These are phyloP conservation scores for Diloba caeruleocephala DNA, from an alignment of 2,888 invertebrate genomes.

Conservation along the genomic window DNA sequence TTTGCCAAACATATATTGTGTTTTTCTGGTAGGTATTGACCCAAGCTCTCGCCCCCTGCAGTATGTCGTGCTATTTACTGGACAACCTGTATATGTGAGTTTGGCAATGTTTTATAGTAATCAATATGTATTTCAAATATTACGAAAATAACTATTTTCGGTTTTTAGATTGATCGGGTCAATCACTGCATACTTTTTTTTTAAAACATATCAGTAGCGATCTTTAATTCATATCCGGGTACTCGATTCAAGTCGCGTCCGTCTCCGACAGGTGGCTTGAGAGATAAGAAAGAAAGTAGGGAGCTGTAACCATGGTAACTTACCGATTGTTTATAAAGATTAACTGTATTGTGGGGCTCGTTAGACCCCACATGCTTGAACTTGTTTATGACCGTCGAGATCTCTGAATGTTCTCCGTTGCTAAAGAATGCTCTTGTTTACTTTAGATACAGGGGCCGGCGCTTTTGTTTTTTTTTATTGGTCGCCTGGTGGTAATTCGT, in stretches of 20 bases:
- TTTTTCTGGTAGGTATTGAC: no score
- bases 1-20: no score
- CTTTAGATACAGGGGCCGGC: background rate
- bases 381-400: slow-evolving; percentile 37
- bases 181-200: slow-evolving; percentile 29
- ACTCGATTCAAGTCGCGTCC: slow-evolving; percentile 52
- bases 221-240: slow-evolving; percentile 48
- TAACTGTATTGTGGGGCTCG: slow-evolving; percentile 51
- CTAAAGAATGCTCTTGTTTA: slow-evolving; percentile 21
- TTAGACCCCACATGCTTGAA: slow-evolving; percentile 33
- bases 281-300: slow-evolving; percentile 64
- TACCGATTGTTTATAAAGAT: slow-evolving; percentile 66
- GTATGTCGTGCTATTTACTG: no score
- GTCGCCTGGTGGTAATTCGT: no score
- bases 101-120: no score
- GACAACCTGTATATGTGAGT: no score
- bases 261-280: slow-evolving; percentile 61
- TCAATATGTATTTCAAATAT: no score
- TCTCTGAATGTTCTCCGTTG: slow-evolving; percentile 11
- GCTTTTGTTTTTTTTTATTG: no score
- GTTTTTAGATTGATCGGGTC: background rate
- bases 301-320: slow-evolving; percentile 55
- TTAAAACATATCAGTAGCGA: slow-evolving; percentile 45
- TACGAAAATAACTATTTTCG: background rate
- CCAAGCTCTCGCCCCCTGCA: no score